phyloP scores from a whole-genome alignment of 2,888 invertebrate species.

The Eucriotettix oculatus region DNA sequence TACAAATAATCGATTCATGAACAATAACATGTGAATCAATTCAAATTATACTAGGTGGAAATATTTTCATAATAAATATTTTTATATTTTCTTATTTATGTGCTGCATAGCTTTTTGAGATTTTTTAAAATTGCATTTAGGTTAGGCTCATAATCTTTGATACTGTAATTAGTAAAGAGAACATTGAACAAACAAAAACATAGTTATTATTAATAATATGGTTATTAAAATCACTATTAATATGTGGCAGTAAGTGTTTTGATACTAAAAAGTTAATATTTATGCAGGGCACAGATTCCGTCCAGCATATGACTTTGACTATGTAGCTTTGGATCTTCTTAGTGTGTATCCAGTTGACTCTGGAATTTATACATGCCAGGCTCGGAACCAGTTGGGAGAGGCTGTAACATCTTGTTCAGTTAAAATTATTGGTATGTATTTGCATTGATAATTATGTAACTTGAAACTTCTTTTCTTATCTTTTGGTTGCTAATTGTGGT shows the following conservation, averaged over 20 bases:
- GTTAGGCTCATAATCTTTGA: no score
- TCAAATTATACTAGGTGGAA: no score
- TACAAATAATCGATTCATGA: no score
- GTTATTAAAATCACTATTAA: not conserved
- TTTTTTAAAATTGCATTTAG: no score
- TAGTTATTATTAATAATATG: no score
- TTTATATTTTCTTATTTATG: no score
- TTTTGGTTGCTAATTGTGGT: not conserved
- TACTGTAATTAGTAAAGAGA: no score
- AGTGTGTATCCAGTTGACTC: slow-evolving; percentile 96
- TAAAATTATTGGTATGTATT: slow-evolving; percentile 44
- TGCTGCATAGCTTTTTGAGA: no score
- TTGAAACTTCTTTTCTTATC: not conserved
- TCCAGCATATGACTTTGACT: slow-evolving; percentile 93
- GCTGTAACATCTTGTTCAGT: slow-evolving; percentile 85
- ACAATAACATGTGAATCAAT: no score
- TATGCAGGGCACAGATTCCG: slow-evolving; percentile 60
- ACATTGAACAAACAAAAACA: no score
- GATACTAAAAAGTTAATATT: not conserved
- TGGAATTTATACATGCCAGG: slow-evolving; percentile 89
- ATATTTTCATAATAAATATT: no score
- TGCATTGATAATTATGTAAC: not conserved
- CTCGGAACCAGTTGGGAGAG: slow-evolving; percentile 86
- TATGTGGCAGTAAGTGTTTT: not conserved
- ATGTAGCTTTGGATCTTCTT: slow-evolving; percentile 87